Evolutionary conservation across 1,140 invertebrate species (phyloP).

Genomic region (Philotrypesis tridentata): DNA sequence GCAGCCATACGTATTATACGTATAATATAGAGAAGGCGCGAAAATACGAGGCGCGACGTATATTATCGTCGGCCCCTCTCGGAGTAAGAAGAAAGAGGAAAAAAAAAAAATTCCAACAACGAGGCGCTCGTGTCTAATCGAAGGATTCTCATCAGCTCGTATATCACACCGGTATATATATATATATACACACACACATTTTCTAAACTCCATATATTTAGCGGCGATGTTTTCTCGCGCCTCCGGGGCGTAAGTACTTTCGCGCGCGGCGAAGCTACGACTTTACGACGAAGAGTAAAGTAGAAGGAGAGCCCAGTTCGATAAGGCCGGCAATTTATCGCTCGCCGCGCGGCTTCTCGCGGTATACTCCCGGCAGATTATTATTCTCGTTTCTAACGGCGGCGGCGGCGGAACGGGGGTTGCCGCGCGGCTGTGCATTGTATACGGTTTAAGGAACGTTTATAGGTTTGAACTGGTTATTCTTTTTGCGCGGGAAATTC

Average conservation of each 20-base stretch:
- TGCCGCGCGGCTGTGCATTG: too few relatives aligned
- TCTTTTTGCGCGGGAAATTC: too few relatives aligned
- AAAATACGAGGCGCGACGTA: not conserved
- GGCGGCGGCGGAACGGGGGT: too few relatives aligned
- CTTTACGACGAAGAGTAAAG: constrained; percentile 21
- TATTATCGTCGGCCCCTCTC: not conserved
- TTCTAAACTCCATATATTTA: constrained; percentile 26
- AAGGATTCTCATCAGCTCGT: constrained; percentile 31
- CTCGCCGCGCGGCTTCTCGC: not conserved
- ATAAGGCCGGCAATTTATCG: constrained; percentile 31
- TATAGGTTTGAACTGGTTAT: too few relatives aligned
- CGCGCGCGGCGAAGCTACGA: too few relatives aligned
- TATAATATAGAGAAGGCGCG: not conserved
- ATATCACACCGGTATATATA: too few relatives aligned
- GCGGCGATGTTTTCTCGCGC: not conserved
- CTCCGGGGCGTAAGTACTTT: not conserved
- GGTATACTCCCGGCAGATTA: not conserved
- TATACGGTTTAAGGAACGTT: too few relatives aligned
- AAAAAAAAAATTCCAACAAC: not conserved
- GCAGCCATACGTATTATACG: too few relatives aligned
- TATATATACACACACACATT: too few relatives aligned
- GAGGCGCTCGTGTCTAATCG: constrained; percentile 25
- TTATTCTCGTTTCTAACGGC: not conserved
- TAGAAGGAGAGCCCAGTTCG: not conserved
- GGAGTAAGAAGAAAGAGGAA: too few relatives aligned